Base-by-base conservation (phyloP, 2,797 vertebrate genomes). In the Enteromius thamalakanensis region DNA sequence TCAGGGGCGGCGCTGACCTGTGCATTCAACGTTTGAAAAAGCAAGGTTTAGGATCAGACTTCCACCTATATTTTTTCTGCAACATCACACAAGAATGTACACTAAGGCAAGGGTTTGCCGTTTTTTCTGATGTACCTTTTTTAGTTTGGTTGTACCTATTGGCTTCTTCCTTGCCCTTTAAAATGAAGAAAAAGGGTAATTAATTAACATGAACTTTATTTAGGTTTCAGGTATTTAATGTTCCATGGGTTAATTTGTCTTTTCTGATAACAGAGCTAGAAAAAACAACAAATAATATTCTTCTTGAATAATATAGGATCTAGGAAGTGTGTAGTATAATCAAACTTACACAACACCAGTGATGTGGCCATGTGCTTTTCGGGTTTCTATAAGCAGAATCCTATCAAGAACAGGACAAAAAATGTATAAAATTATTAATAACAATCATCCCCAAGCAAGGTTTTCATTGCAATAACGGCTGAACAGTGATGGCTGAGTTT, bases 371-470 rank as follows among this genome's bases (percentile, higher is more conserved):
- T 89, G 88, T 17, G 87, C 87, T 88, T 83, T 83, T 8, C 84
- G 76, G 10, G 76, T 89, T 85, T 89, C 87, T 2, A 87, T 85
- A 58, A 89, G 87, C 21, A 88, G 58, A 29, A 88, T 87, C 53
- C 87, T 87, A 69, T 26, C 11, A 15, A 8, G 45, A 81, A 21
- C 26, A 23, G 17, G 23, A 78, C 6, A 84, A 29, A 49, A 49
- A 40, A 71, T 8, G 7, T 0, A 29, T 7, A 3, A 17, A 29
- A 8, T 17, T 17, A 32, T 64, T 32, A 64, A 32, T 64, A 3
- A 32, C 3, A 5, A 64, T 32, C 19, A 19, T 17, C 15, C 3
- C 3, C n/a, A 60, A 60, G 10, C 55, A 60, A 64, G 26, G 6
- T 64, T 64, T 40, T 64, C 29, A 32, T 34, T 26, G 0, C 32